Evolutionary conservation across 92 coral and sea anemone species (phyloP).

Genomic region (Virgularia gustaviana): DNA sequence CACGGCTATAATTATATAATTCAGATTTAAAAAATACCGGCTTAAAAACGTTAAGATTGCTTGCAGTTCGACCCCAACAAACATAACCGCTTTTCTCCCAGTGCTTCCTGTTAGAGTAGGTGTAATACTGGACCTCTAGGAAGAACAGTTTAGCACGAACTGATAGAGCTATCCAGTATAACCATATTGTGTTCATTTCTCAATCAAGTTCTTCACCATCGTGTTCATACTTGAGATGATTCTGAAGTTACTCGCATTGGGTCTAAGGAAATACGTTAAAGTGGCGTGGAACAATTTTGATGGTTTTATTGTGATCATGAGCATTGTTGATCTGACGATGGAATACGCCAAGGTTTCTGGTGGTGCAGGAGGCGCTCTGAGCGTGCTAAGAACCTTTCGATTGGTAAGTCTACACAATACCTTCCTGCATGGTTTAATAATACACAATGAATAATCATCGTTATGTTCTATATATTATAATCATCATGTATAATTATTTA

Average conservation of each 20-base stretch:
- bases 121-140: too few relatives aligned
- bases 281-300: conserved; percentile 93
- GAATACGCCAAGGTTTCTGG: conserved; percentile 55
- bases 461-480: background rate
- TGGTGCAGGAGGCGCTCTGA: conserved; percentile 68
- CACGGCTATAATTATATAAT: background rate
- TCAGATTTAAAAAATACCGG: background rate
- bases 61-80: too few relatives aligned
- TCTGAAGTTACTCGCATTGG: conserved; percentile 77
- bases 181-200: too few relatives aligned
- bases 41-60: too few relatives aligned
- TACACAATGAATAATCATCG: background rate
- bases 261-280: conserved; percentile 70
- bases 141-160: too few relatives aligned
- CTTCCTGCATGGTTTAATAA: background rate
- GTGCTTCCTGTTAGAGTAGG: background rate
- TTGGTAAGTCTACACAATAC: conserved; percentile 60
- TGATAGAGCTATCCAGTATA: too few relatives aligned
- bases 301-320: conserved; percentile 84
- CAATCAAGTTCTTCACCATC: conserved; percentile 79
- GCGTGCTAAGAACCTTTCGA: conserved; percentile 90
- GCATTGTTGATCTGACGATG: conserved; percentile 72
- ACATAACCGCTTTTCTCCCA: too few relatives aligned
- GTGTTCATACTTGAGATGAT: conserved; percentile 94
- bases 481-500: background rate